A percentile compares a stretch with the other conserved stretches of the same genome.
phyloP scores from a whole-genome alignment of 2,113 vertebrate species.

The Oreochromis aureus region DNA sequence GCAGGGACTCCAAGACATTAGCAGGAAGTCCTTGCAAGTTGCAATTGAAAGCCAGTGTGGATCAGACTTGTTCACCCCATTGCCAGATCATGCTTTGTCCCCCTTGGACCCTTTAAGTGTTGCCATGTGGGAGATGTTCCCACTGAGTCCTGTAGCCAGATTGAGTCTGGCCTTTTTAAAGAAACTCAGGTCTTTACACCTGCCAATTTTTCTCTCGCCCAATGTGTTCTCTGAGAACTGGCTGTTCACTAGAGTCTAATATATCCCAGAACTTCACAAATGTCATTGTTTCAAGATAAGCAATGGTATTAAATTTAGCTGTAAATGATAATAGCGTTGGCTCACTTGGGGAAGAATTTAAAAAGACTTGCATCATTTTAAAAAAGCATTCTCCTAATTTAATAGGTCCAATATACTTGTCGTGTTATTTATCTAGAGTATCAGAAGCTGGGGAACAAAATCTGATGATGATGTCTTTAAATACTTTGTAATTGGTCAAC shows the following conservation, averaged over 20 bases:
- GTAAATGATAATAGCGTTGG: neutral
- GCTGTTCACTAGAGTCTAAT: neutral
- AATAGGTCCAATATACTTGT: neutral
- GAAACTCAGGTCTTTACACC: neutral
- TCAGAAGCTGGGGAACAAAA: neutral
- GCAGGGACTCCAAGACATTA: neutral
- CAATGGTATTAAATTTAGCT: neutral
- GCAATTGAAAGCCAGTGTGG: neutral
- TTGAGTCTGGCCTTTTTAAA: neutral
- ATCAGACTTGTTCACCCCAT: neutral
- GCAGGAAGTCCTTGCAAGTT: neutral
- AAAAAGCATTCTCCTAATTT: neutral
- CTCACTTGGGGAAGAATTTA: neutral
- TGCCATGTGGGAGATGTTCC: neutral
- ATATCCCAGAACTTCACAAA: neutral
- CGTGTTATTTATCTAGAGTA: neutral
- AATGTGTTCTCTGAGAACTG: neutral
- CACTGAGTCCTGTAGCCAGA: neutral
- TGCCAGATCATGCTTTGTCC: neutral
- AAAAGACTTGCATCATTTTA: neutral
- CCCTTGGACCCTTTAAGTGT: neutral
- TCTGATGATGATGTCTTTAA: neutral
- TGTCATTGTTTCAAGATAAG: neutral
- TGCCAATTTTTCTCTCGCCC: neutral
- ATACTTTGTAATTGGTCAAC: neutral